Percentiles rank a stretch among this genome's conserved stretches.
These are phyloP conservation scores for Eolophus roseicapilla DNA, from an alignment of 2,113 vertebrate genomes.

Conservation along the genomic window DNA sequence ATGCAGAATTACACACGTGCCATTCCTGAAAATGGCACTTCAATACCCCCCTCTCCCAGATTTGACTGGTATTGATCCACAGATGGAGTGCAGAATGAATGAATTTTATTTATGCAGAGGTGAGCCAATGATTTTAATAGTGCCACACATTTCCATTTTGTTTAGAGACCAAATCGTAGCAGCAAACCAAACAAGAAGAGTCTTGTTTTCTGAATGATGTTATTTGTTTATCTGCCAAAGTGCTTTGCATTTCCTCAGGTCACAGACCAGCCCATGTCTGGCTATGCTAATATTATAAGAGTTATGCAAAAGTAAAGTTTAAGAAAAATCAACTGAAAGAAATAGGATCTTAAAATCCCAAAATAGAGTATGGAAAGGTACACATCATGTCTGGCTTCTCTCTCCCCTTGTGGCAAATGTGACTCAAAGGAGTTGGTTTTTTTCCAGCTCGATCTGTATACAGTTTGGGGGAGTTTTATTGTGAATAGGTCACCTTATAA, in stretches of 20 bases:
- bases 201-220: slow-evolving; percentile 74
- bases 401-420: slow-evolving; percentile 75
- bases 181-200: slow-evolving; percentile 61
- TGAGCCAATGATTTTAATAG: slow-evolving; percentile 15
- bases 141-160: slow-evolving; percentile 21
- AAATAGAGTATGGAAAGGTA: slow-evolving; percentile 80
- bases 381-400: slow-evolving; percentile 80
- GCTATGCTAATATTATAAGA: slow-evolving; percentile 38
- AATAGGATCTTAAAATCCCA: slow-evolving; percentile 80
- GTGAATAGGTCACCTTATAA: slow-evolving; percentile 58
- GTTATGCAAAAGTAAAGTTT: slow-evolving; percentile 52
- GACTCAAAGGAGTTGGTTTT: slow-evolving; percentile 78
- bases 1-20: not conserved
- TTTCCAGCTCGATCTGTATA: slow-evolving; percentile 68
- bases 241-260: slow-evolving; percentile 65
- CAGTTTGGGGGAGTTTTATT: slow-evolving; percentile 55
- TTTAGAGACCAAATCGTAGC: slow-evolving; percentile 21
- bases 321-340: slow-evolving; percentile 71
- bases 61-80: not conserved
- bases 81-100: not conserved
- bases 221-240: slow-evolving; percentile 67
- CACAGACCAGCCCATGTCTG: slow-evolving; percentile 67
- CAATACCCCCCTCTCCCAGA: not conserved
- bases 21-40: not conserved
- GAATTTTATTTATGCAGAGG: slow-evolving; percentile 1